A percentile compares a stretch with the other conserved stretches of the same genome.
Evolutionary conservation across 1,140 invertebrate genomes (phyloP).

Genomic region (Brachionus sp.): DNA sequence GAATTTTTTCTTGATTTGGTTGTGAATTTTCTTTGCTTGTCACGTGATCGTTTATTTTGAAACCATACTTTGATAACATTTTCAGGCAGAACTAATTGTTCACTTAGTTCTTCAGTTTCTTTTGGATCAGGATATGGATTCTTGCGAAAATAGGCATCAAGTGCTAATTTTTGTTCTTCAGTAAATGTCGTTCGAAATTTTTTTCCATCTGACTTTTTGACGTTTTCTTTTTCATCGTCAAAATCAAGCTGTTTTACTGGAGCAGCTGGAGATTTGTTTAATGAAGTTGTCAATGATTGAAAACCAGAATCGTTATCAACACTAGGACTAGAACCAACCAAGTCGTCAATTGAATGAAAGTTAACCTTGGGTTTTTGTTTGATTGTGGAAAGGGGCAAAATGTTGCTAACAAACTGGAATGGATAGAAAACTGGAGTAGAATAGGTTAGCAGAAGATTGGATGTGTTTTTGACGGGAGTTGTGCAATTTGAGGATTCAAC

Average conservation of each 20-base stretch:
- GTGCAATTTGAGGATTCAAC: neutral
- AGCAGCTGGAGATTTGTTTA: neutral
- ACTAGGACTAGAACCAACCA: neutral
- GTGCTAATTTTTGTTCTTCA: slow-evolving; percentile 21
- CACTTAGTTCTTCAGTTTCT: slow-evolving; percentile 9
- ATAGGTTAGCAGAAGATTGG: neutral
- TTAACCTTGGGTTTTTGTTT: slow-evolving; percentile 1
- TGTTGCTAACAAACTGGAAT: neutral
- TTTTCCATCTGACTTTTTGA: slow-evolving; percentile 1
- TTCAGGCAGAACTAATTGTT: slow-evolving; percentile 29
- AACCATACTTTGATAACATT: slow-evolving; percentile 46
- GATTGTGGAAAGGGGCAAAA: neutral
- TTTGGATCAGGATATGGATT: slow-evolving; percentile 46
- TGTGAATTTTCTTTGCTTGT: slow-evolving; percentile 37
- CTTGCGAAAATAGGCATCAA: slow-evolving; percentile 15
- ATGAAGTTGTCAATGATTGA: neutral
- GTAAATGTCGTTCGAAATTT: slow-evolving; percentile 45
- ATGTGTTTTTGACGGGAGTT: neutral
- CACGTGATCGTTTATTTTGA: slow-evolving; percentile 46
- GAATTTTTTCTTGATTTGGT: neutral
- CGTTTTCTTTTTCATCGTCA: slow-evolving; percentile 22
- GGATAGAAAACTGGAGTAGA: neutral
- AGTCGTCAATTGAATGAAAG: neutral
- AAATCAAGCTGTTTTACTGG: neutral
- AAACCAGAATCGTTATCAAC: neutral